Conservation (phyloP, 2,888 invertebrate species). For the Cephus sareptanus region DNA sequence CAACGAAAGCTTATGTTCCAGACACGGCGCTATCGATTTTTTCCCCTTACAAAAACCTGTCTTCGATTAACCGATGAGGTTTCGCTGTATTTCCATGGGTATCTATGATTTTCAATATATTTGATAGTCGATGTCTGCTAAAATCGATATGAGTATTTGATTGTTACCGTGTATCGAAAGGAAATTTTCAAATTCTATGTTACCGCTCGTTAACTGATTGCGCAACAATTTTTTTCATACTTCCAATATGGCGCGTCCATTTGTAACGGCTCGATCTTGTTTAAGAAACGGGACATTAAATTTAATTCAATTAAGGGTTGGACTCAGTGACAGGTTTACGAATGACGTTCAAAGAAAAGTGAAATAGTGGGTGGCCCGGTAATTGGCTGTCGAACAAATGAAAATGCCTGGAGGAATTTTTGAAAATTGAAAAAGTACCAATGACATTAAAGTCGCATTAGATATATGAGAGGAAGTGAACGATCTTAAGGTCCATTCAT, state of each 20-base stretch:
- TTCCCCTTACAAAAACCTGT: neutral
- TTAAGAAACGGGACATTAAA: conserved; percentile 21
- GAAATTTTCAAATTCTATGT: neutral
- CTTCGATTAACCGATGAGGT: neutral
- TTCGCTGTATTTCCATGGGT: neutral
- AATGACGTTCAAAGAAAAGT: conserved; percentile 20
- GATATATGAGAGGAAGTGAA: conserved; percentile 24
- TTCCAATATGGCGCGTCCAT: neutral
- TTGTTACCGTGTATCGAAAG: neutral
- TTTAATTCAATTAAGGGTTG: conserved; percentile 17
- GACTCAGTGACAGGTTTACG: conserved; percentile 8
- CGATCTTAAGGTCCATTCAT: conserved; percentile 18
- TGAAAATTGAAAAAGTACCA: conserved; percentile 36
- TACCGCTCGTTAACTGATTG: neutral
- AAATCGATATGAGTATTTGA: neutral
- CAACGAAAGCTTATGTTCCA: neutral
- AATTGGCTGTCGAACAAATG: conserved; percentile 26
- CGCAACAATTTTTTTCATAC: neutral
- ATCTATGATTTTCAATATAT: neutral
- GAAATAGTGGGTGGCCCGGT: conserved; percentile 19
- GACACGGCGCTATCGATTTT: neutral
- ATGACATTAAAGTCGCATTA: conserved; percentile 52
- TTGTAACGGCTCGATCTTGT: neutral
- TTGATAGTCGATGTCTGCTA: neutral
- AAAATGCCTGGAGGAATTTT: conserved; percentile 22